Evolutionary conservation across 2,113 vertebrate genomes (phyloP), one percentile per base, ranked within the genome.

Genomic region (Hucho hucho): DNA sequence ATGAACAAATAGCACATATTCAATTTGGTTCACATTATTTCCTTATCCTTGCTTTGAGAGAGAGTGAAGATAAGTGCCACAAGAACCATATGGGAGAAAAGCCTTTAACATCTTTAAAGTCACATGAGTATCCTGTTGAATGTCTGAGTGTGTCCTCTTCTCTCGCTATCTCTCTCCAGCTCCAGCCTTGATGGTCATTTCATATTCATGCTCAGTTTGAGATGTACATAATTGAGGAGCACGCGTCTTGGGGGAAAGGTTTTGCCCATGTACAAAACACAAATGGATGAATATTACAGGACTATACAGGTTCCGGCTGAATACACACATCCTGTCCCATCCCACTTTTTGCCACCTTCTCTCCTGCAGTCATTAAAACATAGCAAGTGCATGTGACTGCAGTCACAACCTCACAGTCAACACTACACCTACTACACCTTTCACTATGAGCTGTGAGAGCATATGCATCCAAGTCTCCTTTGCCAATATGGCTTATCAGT

Each of bases 271-370:
- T 83, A 80, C 14, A 1, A 82, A 83, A 87, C 76, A 80, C 74
- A 87, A 83, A 84, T 80, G 75, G 73, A 88, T 87, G 75, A 88
- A 86, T 88, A 87, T 87, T 90, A 83, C 86, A 88, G 78, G 76
- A 87, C 82, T 73, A 32, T 29, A 67, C 65, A 32, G 64, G 18
- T 67, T 29, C 16, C 18, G 18, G 65, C 4, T 67, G 65, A 67
- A 26, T 22, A 37, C 26, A 67, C 65, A 67, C 65, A 67, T 67
- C 28, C 20, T 18, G 25, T 67, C 5, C 65, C 4, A 6, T 43
- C 16, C 65, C 18, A 37, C 6, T 37, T 32, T 18, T n/a, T 20
- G 14, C 18, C 28, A 1, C 29, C 28, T 26, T 32, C 20, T 67
- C 29, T 37, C 28, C 18, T 67, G 25, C 26, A 26, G 61, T 29